Conservation (phyloP, 1,140 invertebrate species). For the Hyles euphorbiae region DNA sequence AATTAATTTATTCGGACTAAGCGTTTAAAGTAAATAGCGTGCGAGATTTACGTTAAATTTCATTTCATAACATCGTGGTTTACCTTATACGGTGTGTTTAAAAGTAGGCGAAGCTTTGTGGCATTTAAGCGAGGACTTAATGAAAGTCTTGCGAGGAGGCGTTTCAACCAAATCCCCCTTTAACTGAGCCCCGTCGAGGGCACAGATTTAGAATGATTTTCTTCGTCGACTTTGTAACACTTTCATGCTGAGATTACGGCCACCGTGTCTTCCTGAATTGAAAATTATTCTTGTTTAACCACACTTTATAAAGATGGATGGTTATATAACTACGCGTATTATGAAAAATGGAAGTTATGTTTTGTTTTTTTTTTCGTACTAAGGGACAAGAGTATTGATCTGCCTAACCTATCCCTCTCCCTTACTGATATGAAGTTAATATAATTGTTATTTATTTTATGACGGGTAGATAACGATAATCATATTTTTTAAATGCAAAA, state of each 20-base stretch:
- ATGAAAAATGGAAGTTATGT: too few species aligned
- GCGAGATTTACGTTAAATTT: constrained; percentile 6
- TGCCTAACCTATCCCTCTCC: too few species aligned
- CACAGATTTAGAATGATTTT: constrained; percentile 28
- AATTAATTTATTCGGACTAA: too few species aligned
- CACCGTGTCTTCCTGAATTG: constrained; percentile 17
- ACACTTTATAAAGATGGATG: too few species aligned
- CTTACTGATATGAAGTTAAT: too few species aligned
- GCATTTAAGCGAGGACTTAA: constrained; percentile 25
- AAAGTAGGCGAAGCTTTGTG: constrained; percentile 20
- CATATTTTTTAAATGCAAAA: too few species aligned
- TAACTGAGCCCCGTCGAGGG: constrained; percentile 16
- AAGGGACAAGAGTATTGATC: too few species aligned
- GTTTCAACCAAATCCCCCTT: constrained; percentile 27
- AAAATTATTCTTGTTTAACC: constrained; percentile 19
- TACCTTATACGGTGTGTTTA: constrained; percentile 12
- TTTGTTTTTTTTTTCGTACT: too few species aligned
- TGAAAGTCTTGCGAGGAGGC: constrained; percentile 26
- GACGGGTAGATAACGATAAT: too few species aligned
- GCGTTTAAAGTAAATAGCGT: background rate
- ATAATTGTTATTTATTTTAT: too few species aligned
- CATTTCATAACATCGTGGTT: constrained; percentile 16
- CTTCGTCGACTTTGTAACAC: constrained; percentile 24
- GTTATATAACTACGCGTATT: too few species aligned
- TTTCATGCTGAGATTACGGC: constrained; percentile 20